A percentile compares a stretch with the other conserved stretches of the same genome.
These are phyloP conservation scores for human (Homo sapiens) DNA, from an alignment of 2,113 vertebrate species.

Conservation along the genomic window DNA sequence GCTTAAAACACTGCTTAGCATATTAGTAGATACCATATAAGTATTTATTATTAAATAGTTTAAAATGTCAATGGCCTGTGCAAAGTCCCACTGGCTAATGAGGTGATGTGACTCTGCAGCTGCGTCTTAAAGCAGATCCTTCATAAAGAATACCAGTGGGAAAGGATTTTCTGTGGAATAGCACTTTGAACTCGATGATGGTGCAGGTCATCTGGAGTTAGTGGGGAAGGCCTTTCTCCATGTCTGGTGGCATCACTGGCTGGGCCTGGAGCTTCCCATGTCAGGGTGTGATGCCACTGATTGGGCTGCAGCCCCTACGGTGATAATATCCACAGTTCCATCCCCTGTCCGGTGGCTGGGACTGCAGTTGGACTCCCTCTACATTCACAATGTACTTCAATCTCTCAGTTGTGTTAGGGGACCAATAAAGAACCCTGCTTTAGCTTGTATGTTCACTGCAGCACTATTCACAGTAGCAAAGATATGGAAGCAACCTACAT, in stretches of 20 bases:
- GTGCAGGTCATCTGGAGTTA: fast-evolving
- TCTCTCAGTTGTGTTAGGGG: not conserved
- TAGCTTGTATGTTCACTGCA: too few species aligned
- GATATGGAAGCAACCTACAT: too few species aligned
- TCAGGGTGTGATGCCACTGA: not conserved
- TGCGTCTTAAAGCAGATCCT: too few species aligned
- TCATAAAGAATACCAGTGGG: fast-evolving
- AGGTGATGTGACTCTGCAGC: not conserved
- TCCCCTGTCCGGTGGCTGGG: not conserved
- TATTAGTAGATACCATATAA: not conserved
- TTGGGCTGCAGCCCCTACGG: not conserved
- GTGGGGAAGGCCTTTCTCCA: not conserved
- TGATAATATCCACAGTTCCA: not conserved
- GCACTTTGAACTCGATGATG: fast-evolving
- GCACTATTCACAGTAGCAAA: too few species aligned
- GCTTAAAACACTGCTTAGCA: not conserved
- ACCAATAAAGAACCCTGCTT: too few species aligned
- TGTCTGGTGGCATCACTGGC: too few species aligned
- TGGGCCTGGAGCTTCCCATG: too few species aligned
- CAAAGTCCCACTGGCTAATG: not conserved
- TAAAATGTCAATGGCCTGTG: not conserved
- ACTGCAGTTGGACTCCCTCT: not conserved
- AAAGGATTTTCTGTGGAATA: fast-evolving
- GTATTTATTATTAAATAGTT: not conserved
- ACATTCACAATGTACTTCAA: not conserved